Conservation (phyloP, 2,888 invertebrate genomes). For the Lasioglossum leucozonium region DNA sequence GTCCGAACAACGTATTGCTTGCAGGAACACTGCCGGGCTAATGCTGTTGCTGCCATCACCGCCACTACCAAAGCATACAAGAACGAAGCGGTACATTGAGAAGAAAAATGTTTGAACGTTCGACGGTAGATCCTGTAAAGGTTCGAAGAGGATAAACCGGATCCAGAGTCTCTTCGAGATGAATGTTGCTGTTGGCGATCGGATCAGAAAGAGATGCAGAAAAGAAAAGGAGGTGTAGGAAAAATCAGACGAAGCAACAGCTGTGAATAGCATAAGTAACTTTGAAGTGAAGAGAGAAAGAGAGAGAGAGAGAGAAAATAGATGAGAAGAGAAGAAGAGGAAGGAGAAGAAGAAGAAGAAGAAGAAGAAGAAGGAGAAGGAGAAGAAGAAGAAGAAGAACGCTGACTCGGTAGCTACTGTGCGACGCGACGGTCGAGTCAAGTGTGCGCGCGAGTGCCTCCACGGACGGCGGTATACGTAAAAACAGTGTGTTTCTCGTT, state of each 20-base stretch:
- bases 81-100: conserved; percentile 6
- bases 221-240: conserved; percentile 11
- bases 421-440: conserved; percentile 24
- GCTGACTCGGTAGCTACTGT: conserved; percentile 8
- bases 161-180: conserved; percentile 3
- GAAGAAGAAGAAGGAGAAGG: neutral
- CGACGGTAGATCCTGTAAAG: neutral
- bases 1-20: conserved; percentile 30
- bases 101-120: conserved; percentile 6
- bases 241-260: conserved; percentile 13
- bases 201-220: conserved; percentile 48
- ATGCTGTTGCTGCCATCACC: conserved; percentile 29
- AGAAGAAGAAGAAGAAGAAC: neutral
- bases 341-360: neutral
- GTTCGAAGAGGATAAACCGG: conserved; percentile 12
- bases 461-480: neutral
- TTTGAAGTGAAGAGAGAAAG: neutral
- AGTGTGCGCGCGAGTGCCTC: conserved; percentile 19
- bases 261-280: conserved; percentile 18
- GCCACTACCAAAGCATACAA: neutral
- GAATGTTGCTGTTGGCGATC: conserved; percentile 26
- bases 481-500: conserved; percentile 34
- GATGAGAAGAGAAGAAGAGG: neutral
- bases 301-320: neutral
- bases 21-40: conserved; percentile 51